Percentiles rank a stretch among this genome's conserved stretches.
These are phyloP conservation scores for Eupeodes luniger DNA, from an alignment of 2,888 invertebrate species.

Conservation along the genomic window DNA sequence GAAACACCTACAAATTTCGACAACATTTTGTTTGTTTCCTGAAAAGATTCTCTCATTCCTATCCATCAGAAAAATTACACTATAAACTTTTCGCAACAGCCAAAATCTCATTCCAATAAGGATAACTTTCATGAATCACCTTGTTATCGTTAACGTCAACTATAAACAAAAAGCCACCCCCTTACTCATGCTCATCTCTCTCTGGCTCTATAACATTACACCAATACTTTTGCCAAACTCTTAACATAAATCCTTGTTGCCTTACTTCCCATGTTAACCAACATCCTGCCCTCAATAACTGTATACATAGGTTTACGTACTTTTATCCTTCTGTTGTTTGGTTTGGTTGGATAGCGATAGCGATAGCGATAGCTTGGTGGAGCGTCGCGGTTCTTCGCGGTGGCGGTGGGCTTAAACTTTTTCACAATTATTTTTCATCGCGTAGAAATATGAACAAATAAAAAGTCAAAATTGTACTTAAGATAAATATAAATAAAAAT, in stretches of 20 bases:
- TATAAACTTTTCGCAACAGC: slow-evolving; percentile 5
- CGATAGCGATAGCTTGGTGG: too few species aligned
- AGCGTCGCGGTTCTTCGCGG: too few species aligned
- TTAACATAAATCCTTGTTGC: slow-evolving; percentile 29
- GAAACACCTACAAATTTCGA: background rate
- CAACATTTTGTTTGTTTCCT: background rate
- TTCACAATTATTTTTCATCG: slow-evolving; percentile 1
- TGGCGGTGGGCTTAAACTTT: background rate
- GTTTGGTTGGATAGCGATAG: too few species aligned
- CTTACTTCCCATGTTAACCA: slow-evolving; percentile 5
- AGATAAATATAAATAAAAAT: background rate
- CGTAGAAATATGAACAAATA: background rate
- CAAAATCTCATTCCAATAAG: background rate
- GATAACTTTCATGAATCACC: slow-evolving; percentile 32
- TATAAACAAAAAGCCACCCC: slow-evolving; percentile 15
- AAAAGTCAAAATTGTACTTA: slow-evolving; percentile 3
- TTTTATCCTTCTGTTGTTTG: background rate
- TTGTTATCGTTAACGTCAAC: slow-evolving; percentile 44
- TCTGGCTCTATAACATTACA: background rate
- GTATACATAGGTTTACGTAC: background rate
- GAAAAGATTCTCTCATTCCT: background rate
- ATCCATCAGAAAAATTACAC: background rate
- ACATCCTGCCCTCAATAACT: background rate
- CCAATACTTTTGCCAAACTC: background rate
- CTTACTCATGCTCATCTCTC: background rate